phyloP scores from a whole-genome alignment of 2,797 vertebrate species.

The Gymnocypris eckloni region DNA sequence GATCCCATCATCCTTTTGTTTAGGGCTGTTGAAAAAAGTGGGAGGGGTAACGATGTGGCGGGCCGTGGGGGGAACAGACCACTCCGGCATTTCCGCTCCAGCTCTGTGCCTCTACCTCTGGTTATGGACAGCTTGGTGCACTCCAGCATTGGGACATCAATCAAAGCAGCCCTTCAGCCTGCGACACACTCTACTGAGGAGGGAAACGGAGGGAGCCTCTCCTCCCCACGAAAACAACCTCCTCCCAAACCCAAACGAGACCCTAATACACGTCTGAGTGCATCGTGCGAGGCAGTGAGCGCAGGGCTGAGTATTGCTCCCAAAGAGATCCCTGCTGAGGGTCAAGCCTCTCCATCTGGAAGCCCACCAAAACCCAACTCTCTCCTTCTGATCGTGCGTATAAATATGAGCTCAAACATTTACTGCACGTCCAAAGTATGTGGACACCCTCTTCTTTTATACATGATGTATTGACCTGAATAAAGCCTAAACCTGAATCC shows the following conservation, averaged over 20 bases:
- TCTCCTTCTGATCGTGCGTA: constrained; percentile 79
- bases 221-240: constrained; percentile 95
- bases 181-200: constrained; percentile 84
- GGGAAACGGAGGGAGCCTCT: constrained; percentile 71
- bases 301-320: constrained; percentile 87
- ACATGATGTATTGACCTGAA: not conserved
- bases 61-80: constrained; percentile 72
- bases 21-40: constrained; percentile 84
- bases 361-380: constrained; percentile 74
- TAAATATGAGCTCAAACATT: constrained; percentile 9
- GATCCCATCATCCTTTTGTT: constrained; percentile 50
- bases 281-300: constrained; percentile 94
- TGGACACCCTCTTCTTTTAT: not conserved
- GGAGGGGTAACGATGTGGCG: constrained; percentile 75
- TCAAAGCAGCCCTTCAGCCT: constrained; percentile 86
- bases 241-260: constrained; percentile 98
- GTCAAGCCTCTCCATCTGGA: constrained; percentile 77
- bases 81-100: constrained; percentile 83
- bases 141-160: constrained; percentile 74
- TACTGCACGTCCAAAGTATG: not conserved
- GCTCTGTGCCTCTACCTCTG: constrained; percentile 82
- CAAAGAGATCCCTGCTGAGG: constrained; percentile 86
- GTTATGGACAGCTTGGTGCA: constrained; percentile 82
- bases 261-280: constrained; percentile 94
- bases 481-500: not conserved